phyloP scores from a whole-genome alignment of 1,140 invertebrate genomes.

The Tribolium castaneum region DNA sequence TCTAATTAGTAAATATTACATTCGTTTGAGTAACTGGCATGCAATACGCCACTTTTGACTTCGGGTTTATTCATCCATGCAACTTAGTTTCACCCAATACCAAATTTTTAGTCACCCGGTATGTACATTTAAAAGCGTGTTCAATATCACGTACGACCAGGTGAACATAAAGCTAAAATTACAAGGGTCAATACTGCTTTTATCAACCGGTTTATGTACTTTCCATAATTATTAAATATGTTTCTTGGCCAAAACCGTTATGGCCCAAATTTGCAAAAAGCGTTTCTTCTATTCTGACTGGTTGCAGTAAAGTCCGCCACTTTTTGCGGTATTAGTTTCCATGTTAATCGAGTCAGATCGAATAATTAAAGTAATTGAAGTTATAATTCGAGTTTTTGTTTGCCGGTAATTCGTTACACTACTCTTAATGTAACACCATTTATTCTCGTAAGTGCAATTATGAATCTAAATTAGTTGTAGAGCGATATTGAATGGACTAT shows the following conservation, averaged over 20 bases:
- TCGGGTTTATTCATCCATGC: constrained; percentile 25
- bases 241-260: constrained; percentile 32
- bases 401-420: not conserved
- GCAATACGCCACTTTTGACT: constrained; percentile 10
- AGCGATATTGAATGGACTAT: constrained; percentile 16
- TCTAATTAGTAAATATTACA: constrained; percentile 14
- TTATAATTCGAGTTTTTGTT: constrained; percentile 20
- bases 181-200: constrained; percentile 20
- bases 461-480: constrained; percentile 17
- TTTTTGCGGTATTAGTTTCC: constrained; percentile 11
- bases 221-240: constrained; percentile 30
- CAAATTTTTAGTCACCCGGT: not conserved
- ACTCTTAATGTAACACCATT: constrained; percentile 23
- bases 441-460: constrained; percentile 3
- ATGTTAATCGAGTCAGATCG: not conserved
- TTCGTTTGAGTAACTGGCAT: constrained; percentile 15
- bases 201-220: constrained; percentile 27
- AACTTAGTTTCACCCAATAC: not conserved
- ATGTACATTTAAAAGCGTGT: not conserved
- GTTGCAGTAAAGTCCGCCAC: not conserved
- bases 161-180: constrained; percentile 4
- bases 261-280: constrained; percentile 13
- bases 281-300: no score
- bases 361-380: constrained; percentile 13
- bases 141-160: not conserved